These are phyloP conservation scores for Oscarella lobularis DNA, from an alignment of 37 sponge, comb jelly and placozoan species.

Conservation along the genomic window DNA sequence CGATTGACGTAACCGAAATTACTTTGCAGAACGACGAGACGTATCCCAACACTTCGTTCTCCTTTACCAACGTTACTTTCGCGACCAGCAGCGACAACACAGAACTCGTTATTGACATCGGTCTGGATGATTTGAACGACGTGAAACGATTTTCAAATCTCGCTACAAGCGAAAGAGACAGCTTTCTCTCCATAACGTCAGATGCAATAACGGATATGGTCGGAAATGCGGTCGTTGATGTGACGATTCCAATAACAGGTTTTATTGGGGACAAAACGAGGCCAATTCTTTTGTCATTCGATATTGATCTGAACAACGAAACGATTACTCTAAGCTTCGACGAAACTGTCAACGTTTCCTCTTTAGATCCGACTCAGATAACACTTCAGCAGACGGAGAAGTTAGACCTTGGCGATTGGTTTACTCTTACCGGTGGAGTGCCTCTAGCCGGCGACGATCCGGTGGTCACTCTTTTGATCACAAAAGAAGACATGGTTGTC, in stretches of 20 bases:
- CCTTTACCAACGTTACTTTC: background rate
- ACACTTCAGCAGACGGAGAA: slow-evolving; percentile 38
- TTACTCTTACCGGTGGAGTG: slow-evolving; percentile 52
- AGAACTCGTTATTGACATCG: slow-evolving; percentile 29
- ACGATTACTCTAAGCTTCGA: slow-evolving; percentile 55
- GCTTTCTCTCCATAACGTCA: slow-evolving; percentile 36
- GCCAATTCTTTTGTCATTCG: slow-evolving; percentile 36
- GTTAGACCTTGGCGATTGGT: slow-evolving; percentile 24
- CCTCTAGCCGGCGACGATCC: slow-evolving; percentile 14
- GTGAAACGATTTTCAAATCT: slow-evolving; percentile 52
- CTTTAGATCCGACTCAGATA: slow-evolving; percentile 19
- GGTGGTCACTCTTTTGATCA: background rate
- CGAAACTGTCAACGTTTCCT: slow-evolving; percentile 55
- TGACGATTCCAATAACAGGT: slow-evolving; percentile 16
- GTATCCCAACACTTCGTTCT: background rate
- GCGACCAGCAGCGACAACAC: background rate
- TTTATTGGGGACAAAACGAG: slow-evolving; percentile 18
- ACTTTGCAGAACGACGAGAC: slow-evolving; percentile 16
- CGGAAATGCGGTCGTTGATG: slow-evolving; percentile 26
- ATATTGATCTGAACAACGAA: slow-evolving; percentile 50
- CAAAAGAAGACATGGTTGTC: background rate
- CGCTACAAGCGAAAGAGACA: slow-evolving; percentile 32
- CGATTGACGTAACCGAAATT: slow-evolving; percentile 45
- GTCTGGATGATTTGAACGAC: slow-evolving; percentile 54
- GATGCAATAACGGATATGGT: slow-evolving; percentile 45